Evolutionary conservation across 1,140 invertebrate genomes (phyloP), one percentile per base, ranked within the genome.

Genomic region (Drosophila ironensis): DNA sequence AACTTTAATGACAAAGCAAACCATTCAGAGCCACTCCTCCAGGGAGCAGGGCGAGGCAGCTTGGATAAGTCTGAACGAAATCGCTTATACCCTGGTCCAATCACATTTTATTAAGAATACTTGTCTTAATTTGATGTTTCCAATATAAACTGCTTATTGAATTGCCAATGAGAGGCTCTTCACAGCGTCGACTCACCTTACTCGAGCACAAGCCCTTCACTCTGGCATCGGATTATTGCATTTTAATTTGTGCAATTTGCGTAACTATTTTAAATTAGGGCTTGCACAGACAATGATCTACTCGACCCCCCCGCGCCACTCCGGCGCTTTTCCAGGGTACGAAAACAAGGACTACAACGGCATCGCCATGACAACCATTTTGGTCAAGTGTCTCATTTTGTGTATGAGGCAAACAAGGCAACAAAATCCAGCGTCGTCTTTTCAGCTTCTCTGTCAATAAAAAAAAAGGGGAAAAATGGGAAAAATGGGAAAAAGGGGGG

Each of bases 1-100:
- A 68, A 69, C 77, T 72, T 66, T 59, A 77, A 82, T 82, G 72
- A 82, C 77, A 81, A 81, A 81, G 53, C 68, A 82, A 81, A 72
- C 61, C 71, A 41, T 28, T 44, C 28, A 37, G 22, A 30, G 45
- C 47, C 30, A 28, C 46, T 67, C 53, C n/a, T 37, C 41, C 44
- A 46, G 41, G 48, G 54, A 12, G n/a, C 33, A 24, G 25, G 25
- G 25, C 1, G 22, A n/a, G 12, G 0, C 1, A 30, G 35, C 7
- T 9, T n/a, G 4, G 4, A 6, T 4, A 7, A 3, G n/a, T 8
- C 12, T 27, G 5, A 8, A 9, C 20, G 24, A 28, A 27, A 3
- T 1, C 4, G 16, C 6, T n/a, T 3, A 28, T 51, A 57, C 33
- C 53, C 46, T 57, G 16, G 45, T n/a, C n/a, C n/a, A n/a, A 25